Evolutionary conservation across 2,113 vertebrate genomes (phyloP), one percentile per base, ranked within the genome.

Genomic region (Climacteris rufus): DNA sequence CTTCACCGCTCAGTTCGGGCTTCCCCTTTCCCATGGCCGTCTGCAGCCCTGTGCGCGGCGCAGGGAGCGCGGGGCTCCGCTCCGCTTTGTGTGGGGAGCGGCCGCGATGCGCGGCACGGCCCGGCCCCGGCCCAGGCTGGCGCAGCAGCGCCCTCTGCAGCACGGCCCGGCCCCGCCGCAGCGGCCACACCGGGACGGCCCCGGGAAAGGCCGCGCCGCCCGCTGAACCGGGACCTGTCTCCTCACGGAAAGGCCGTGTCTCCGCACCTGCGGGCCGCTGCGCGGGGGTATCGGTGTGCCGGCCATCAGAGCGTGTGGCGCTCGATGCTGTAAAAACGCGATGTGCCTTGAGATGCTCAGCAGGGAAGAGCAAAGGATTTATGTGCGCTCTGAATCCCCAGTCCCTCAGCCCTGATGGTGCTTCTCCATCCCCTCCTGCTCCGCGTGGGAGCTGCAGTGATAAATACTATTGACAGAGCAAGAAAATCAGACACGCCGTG

Each of bases 81-180:
- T 15, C 2, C 37, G 12, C 30, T 24, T 30, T 3, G 33, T 2
- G 30, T 1, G 30, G 13, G 76, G 50, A 47, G 40, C 0, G 15
- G 44, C 2, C 1, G 11, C 8, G 5, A n/a, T n/a, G 27, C 69
- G 17, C 13, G 6, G 44, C 49, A 27, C 25, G 10, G 24, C 20
- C 35, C 28, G 3, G 27, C 42, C 42, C 42, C 61, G 18, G 39
- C 68, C 42, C 77, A 79, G 68, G 30, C 89, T 72, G 76, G 92
- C n/a, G 21, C 12, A 44, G 89, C 89, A 94, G 92, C 80, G 56
- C 91, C 91, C 91, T 78, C 94, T 95, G 78, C 15, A 75, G 93
- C 64, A 40, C 74, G 54, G 33, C 45, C 9, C 53, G 33, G 33
- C 25, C 44, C 15, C 16, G 19, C 60, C 22, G 50, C 59, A 12